Percentiles rank a stretch among this genome's conserved stretches.
These are phyloP conservation scores for Chaetodon trifasciatus DNA, from an alignment of 2,797 vertebrate genomes.

Conservation along the genomic window DNA sequence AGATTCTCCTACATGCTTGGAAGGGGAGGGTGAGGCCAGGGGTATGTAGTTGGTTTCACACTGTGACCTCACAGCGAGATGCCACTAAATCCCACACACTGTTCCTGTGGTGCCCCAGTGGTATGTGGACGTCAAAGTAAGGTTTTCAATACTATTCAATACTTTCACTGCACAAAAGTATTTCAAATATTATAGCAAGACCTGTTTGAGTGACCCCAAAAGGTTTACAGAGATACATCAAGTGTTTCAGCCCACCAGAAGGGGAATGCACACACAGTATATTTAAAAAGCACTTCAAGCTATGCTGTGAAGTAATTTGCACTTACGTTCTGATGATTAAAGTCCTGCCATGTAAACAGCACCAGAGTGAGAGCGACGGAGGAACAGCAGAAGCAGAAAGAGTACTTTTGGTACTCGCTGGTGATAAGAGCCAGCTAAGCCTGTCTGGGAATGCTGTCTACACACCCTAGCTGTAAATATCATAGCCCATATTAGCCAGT, in stretches of 20 bases:
- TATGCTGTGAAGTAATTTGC: constrained; percentile 63
- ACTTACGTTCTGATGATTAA: constrained; percentile 54
- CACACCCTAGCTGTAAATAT: constrained; percentile 58
- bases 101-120: background rate
- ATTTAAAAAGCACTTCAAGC: constrained; percentile 48
- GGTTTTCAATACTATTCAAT: background rate
- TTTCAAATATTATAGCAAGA: background rate
- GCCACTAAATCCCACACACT: too few relatives aligned
- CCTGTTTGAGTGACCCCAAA: background rate
- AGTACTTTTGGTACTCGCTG: constrained; percentile 33
- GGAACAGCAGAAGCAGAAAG: constrained; percentile 27
- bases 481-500: constrained; percentile 21
- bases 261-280: constrained; percentile 18
- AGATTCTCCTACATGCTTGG: too few relatives aligned
- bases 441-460: constrained; percentile 74
- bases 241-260: background rate
- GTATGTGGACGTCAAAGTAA: background rate
- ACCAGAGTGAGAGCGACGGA: constrained; percentile 29
- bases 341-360: constrained; percentile 38
- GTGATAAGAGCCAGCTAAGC: constrained; percentile 62
- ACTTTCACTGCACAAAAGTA: background rate
- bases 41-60: too few relatives aligned
- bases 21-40: too few relatives aligned
- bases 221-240: constrained; percentile 4
- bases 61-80: too few relatives aligned